Evolutionary conservation across 2,113 vertebrate genomes (phyloP), one percentile per base, ranked within the genome.

Genomic region (Erinaceus europaeus): DNA sequence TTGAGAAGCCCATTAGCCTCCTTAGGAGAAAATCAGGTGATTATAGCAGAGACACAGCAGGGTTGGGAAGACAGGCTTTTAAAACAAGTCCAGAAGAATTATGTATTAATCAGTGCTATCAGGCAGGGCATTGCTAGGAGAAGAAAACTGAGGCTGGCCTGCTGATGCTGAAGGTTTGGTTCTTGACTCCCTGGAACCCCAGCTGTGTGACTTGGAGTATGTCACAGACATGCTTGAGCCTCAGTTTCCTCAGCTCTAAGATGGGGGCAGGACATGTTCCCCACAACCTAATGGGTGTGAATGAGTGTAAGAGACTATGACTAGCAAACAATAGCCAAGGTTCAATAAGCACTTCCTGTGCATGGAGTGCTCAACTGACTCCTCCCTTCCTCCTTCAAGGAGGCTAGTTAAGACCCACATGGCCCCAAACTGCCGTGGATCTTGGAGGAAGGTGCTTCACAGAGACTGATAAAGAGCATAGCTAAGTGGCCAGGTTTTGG

Each of bases 391-490:
- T n/a, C n/a, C n/a, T n/a, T 50, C 21, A 5, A 53, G 3, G 46
- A 81, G 2, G 5, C 14, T 29, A 57, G 69, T 10, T 8, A 80
- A 71, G 34, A n/a, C n/a, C n/a, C 18, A 8, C 13, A 9, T 42
- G 53, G 40, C 6, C 34, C 42, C 15, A 29, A 67, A 25, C 1
- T 12, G 20, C 59, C 25, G 3, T 2, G 8, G 48, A 32, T 42
- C 27, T 20, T 38, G 1, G 25, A 29, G 15, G 69, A 40, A 32
- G 34, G n/a, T 36, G 17, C 7, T 1, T 3, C 0, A 1, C 59
- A 72, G 29, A 18, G 1, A 53, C 2, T 13, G 36, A 3, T 0
- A 4, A 14, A 13, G 17, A 11, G 34, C 44, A 44, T 2, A 3
- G 20, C 34, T 29, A n/a, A 36, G 65, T 40, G 67, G 48, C 50